Evolutionary conservation across 1,140 invertebrate genomes (phyloP).

Genomic region (Cotesia typhae): DNA sequence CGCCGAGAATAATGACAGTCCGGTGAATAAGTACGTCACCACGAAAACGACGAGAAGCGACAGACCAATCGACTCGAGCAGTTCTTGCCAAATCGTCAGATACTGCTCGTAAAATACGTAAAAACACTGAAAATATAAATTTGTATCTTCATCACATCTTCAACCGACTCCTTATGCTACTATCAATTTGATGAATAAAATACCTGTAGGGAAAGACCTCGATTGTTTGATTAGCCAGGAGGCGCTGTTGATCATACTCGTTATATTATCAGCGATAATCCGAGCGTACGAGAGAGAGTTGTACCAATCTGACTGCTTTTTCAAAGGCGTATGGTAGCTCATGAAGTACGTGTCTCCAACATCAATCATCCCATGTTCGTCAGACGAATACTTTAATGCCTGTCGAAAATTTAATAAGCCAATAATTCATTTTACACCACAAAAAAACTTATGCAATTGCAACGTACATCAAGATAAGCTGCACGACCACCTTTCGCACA

Average conservation of each 20-base stretch:
- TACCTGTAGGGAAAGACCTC: conserved; percentile 89
- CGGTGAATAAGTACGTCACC: conserved; percentile 84
- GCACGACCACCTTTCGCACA: conserved; percentile 86
- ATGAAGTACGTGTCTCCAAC: conserved; percentile 83
- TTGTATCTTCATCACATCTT: not conserved
- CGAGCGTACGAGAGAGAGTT: conserved; percentile 79
- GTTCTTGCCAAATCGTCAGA: conserved; percentile 84
- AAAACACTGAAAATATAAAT: conserved; percentile 73
- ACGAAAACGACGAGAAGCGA: conserved; percentile 81
- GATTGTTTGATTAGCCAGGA: conserved; percentile 62
- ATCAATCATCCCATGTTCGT: conserved; percentile 65
- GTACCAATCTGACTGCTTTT: conserved; percentile 84
- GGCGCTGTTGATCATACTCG: conserved; percentile 70
- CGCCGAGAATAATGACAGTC: conserved; percentile 84
- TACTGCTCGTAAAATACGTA: conserved; percentile 97
- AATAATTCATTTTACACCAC: conserved; percentile 26
- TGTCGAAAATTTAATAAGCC: conserved; percentile 48
- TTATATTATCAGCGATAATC: conserved; percentile 79
- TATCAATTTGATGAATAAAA: not conserved
- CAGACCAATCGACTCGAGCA: conserved; percentile 77
- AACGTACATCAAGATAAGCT: conserved; percentile 71
- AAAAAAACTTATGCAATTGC: not conserved
- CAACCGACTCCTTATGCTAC: not conserved
- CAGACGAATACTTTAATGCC: conserved; percentile 71
- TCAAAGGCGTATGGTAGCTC: conserved; percentile 86